These are phyloP conservation scores for Gymnosoma rotundatum DNA, from an alignment of 2,888 invertebrate genomes.

Conservation along the genomic window DNA sequence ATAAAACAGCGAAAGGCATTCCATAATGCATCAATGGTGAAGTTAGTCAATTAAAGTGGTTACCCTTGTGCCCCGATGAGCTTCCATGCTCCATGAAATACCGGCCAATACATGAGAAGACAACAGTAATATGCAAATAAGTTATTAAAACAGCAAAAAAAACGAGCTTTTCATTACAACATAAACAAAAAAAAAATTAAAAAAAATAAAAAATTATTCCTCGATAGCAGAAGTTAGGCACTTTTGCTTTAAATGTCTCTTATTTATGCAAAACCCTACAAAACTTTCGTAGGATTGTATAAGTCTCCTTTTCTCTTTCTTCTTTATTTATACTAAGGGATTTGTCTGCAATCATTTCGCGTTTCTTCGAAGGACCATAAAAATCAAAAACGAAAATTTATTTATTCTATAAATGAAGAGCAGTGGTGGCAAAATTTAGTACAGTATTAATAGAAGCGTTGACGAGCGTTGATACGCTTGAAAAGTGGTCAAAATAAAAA, in stretches of 20 bases:
- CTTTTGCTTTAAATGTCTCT: conserved; percentile 18
- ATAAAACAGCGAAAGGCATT: no score
- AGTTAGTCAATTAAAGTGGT: no score
- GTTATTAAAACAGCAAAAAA: no score
- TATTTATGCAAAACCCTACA: conserved; percentile 29
- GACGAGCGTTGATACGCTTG: conserved; percentile 61
- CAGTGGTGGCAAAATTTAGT: conserved; percentile 10
- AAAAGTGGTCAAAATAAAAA: conserved; percentile 37
- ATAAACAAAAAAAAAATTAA: no score
- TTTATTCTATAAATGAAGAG: conserved; percentile 42
- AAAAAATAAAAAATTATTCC: no score
- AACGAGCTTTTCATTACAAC: no score
- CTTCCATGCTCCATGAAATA: no score
- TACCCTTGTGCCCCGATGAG: no score
- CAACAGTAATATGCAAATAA: no score
- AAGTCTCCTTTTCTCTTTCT: not conserved
- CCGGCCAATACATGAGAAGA: not conserved
- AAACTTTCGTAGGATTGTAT: not conserved
- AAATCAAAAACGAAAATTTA: not conserved
- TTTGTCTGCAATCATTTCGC: not conserved
- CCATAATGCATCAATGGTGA: no score
- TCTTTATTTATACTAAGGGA: conserved; percentile 1
- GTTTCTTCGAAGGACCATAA: not conserved
- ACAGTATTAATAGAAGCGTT: conserved; percentile 67
- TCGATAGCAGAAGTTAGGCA: not conserved